phyloP scores from a whole-genome alignment of 2,113 vertebrate genomes.

The Neodon shergylaensis region DNA sequence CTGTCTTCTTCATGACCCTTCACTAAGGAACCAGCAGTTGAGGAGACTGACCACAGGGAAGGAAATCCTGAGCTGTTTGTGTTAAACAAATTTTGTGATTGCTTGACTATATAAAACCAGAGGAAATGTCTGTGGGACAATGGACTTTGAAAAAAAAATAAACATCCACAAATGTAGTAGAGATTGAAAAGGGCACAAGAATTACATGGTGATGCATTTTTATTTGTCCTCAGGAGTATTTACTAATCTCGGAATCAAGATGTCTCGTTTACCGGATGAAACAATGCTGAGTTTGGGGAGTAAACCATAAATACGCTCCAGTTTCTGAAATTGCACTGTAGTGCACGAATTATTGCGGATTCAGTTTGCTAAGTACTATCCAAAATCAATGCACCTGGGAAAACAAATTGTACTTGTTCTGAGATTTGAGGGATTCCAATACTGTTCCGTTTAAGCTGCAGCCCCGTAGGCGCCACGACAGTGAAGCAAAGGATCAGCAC shows the following conservation, averaged over 20 bases:
- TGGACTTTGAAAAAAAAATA: not conserved
- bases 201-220: not conserved
- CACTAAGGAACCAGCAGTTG: not conserved
- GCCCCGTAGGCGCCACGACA: slow-evolving; percentile 74
- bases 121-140: slow-evolving; percentile 13
- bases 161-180: not conserved
- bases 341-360: slow-evolving; percentile 75
- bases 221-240: slow-evolving; percentile 1
- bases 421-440: slow-evolving; percentile 80
- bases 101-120: slow-evolving; percentile 19
- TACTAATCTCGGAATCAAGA: slow-evolving; percentile 40
- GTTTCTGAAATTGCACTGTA: slow-evolving; percentile 64
- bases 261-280: slow-evolving; percentile 41
- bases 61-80: not conserved
- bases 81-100: slow-evolving; percentile 11
- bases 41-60: not conserved
- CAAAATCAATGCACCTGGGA: slow-evolving; percentile 80
- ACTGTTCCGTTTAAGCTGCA: slow-evolving; percentile 73
- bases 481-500: slow-evolving; percentile 83
- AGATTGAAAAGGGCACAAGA: slow-evolving; percentile 13
- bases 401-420: slow-evolving; percentile 75
- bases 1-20: not conserved
- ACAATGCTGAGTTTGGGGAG: slow-evolving; percentile 51
- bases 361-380: slow-evolving; percentile 73
- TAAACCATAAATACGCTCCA: slow-evolving; percentile 67